These are phyloP conservation scores for Halictus ligatus DNA, from an alignment of 2,888 invertebrate species.

Conservation along the genomic window DNA sequence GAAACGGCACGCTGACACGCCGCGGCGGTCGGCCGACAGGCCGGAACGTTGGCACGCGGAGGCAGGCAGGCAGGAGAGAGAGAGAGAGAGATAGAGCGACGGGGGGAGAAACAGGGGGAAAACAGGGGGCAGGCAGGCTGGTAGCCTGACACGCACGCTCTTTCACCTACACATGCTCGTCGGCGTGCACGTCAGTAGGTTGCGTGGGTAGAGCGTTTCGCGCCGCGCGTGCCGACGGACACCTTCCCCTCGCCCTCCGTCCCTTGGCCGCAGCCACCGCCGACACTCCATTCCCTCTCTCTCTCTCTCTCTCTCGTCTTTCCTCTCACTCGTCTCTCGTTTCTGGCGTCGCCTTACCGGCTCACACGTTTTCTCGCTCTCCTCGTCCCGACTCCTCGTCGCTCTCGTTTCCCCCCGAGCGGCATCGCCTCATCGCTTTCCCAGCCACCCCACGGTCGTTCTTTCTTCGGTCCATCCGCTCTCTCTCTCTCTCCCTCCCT, in stretches of 20 bases:
- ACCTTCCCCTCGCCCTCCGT: constrained; percentile 46
- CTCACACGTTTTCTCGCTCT: constrained; percentile 36
- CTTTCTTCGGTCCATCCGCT: constrained; percentile 53
- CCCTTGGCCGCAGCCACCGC: neutral
- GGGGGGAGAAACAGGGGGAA: neutral
- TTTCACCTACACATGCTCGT: constrained; percentile 59
- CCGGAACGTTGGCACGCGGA: constrained; percentile 37
- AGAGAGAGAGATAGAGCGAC: neutral
- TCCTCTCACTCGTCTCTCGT: constrained; percentile 19
- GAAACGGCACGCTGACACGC: constrained; percentile 47
- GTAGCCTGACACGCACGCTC: constrained; percentile 68
- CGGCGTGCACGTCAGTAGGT: constrained; percentile 60
- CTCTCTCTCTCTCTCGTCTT: constrained; percentile 9
- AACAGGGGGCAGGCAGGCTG: constrained; percentile 30
- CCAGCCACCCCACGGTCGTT: constrained; percentile 49
- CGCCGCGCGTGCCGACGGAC: constrained; percentile 82
- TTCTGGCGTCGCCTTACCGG: constrained; percentile 35
- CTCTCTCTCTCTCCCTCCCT: neutral
- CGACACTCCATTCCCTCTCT: constrained; percentile 25
- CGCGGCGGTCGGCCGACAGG: constrained; percentile 29
- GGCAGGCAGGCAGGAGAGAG: constrained; percentile 13
- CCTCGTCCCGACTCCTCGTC: constrained; percentile 19
- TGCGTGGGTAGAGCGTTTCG: constrained; percentile 79
- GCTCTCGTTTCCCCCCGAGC: constrained; percentile 42
- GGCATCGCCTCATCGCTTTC: constrained; percentile 46